phyloP scores from a whole-genome alignment of 2,797 vertebrate genomes.

The Alexandromys oeconomus region DNA sequence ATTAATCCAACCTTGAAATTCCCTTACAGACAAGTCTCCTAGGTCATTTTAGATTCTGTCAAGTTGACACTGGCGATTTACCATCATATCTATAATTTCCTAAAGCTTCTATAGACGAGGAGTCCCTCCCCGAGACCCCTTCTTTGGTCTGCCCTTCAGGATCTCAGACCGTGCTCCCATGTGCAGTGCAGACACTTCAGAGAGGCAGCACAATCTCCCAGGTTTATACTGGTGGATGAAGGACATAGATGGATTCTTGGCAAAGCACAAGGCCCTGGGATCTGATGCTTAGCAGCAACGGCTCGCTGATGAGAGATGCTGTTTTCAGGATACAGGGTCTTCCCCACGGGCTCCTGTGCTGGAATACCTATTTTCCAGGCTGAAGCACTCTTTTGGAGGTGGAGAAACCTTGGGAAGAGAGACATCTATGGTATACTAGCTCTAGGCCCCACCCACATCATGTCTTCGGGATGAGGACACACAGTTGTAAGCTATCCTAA shows the following conservation, averaged over 20 bases:
- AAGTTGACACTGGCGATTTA: background rate
- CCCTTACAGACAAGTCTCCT: background rate
- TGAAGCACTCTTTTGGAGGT: background rate
- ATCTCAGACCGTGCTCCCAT: accelerated
- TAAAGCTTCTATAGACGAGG: background rate
- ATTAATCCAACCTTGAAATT: background rate
- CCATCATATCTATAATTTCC: background rate
- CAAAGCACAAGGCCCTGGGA: background rate
- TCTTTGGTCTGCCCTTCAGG: background rate
- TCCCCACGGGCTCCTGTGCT: background rate
- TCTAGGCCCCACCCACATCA: too few relatives aligned
- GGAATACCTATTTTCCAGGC: background rate
- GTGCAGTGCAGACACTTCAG: too few relatives aligned
- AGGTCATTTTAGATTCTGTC: background rate
- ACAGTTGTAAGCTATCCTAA: too few relatives aligned
- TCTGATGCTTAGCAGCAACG: background rate
- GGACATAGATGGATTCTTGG: background rate
- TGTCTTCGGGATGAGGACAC: background rate
- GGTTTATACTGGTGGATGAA: background rate
- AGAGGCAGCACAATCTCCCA: background rate
- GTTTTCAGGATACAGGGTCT: too few relatives aligned
- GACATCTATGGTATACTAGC: too few relatives aligned
- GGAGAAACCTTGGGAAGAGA: background rate
- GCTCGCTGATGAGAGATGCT: background rate
- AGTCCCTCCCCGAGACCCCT: too few relatives aligned